phyloP scores from a whole-genome alignment of 2,113 vertebrate species.

The Oryzias celebensis region DNA sequence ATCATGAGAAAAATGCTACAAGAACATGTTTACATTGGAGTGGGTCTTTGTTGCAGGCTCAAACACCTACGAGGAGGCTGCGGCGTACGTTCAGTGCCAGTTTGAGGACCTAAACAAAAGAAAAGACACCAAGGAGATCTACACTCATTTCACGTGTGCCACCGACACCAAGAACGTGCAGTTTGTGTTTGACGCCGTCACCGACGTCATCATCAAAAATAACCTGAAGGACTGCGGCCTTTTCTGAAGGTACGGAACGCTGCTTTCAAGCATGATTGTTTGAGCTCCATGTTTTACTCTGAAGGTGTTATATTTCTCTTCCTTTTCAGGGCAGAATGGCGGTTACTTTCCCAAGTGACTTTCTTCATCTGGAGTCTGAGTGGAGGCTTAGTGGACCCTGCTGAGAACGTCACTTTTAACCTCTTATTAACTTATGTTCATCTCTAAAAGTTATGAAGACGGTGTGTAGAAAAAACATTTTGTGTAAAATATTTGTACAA shows the following conservation, averaged over 20 bases:
- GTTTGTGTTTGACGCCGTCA: conserved; percentile 98
- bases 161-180: conserved; percentile 99
- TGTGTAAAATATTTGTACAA: conserved; percentile 89
- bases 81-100: conserved; percentile 93
- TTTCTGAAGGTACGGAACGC: conserved; percentile 80
- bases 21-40: too few relatives aligned
- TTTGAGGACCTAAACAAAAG: conserved; percentile 97
- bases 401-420: conserved; percentile 75
- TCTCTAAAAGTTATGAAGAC: conserved; percentile 85
- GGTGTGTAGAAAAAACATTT: conserved; percentile 75
- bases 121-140: conserved; percentile 99
- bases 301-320: conserved; percentile 4
- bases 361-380: conserved; percentile 54
- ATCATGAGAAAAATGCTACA: too few relatives aligned
- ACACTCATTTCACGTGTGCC: conserved; percentile 98
- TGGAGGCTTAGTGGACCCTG: conserved; percentile 73
- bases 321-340: conserved; percentile 33
- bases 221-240: conserved; percentile 99
- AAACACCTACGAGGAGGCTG: conserved; percentile 94
- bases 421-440: conserved; percentile 80
- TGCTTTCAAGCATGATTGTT: background rate
- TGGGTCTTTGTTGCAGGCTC: conserved; percentile 75
- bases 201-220: conserved; percentile 99
- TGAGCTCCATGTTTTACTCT: conserved; percentile 1
- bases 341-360: conserved; percentile 44